Percentiles rank a stretch among this genome's conserved stretches.
phyloP scores from a whole-genome alignment of 2,888 invertebrate species.

The Troglohyphantes excavatus region DNA sequence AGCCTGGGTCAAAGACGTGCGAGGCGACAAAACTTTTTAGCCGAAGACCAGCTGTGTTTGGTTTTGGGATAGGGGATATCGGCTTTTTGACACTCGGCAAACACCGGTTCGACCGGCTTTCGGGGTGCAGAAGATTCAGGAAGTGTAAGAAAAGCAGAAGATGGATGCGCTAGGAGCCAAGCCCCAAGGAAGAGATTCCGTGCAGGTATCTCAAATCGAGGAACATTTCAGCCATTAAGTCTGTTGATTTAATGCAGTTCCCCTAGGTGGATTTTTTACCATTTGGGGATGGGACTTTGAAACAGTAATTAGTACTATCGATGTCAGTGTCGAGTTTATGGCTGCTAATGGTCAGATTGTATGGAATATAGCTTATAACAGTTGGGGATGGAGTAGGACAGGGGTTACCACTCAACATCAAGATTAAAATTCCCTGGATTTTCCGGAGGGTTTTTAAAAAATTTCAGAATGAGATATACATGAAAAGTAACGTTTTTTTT shows the following conservation, averaged over 20 bases:
- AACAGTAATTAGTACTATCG: neutral
- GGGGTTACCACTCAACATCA: no score
- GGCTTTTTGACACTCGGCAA: slow-evolving; percentile 64
- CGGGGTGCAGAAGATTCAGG: slow-evolving; percentile 41
- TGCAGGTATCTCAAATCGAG: slow-evolving; percentile 53
- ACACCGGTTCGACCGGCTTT: slow-evolving; percentile 76
- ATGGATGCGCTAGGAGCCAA: slow-evolving; percentile 3
- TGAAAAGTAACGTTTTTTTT: no score
- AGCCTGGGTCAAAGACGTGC: slow-evolving; percentile 76
- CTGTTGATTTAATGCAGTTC: neutral
- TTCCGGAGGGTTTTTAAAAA: no score
- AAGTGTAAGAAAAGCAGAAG: slow-evolving; percentile 31
- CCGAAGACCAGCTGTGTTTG: slow-evolving; percentile 71
- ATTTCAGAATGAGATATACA: no score
- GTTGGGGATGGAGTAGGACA: no score
- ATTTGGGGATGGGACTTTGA: neutral
- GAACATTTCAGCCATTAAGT: neutral
- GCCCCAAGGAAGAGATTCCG: slow-evolving; percentile 52
- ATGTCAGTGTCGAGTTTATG: neutral
- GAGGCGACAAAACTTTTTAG: slow-evolving; percentile 68
- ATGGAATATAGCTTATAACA: no score
- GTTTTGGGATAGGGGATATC: slow-evolving; percentile 67
- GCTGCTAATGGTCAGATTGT: no score
- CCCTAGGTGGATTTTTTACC: neutral
- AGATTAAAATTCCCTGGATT: no score